Base-by-base conservation (phyloP, 1,140 invertebrate species). In the Zeugodacus cucurbitae region DNA sequence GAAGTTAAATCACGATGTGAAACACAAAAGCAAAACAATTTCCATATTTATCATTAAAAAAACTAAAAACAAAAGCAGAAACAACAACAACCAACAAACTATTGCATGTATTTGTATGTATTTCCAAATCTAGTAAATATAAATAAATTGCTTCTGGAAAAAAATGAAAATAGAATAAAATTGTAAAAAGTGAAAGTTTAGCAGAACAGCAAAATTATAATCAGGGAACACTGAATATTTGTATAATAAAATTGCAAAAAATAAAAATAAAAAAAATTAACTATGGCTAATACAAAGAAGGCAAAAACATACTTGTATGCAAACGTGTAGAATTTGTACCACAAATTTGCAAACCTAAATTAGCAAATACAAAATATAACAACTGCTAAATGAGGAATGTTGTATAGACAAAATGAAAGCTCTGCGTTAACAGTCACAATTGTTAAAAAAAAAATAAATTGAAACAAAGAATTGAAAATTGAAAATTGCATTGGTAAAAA, bases 181-280 rank as follows among this genome's bases (percentile, higher is more conserved):
- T 26, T 20, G 26, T 89, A 91, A 90, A 90, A 88, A 86, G 74
- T 58, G 89, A 29, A 29, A 44, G 44, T 89, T 82, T 37, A 44
- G 48, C 87, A 88, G 88, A 26, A 48, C 34, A 74, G 3, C 3
- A 74, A 74, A 74, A 37, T 37, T 37, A 34, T 22, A 14, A 74
- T 34, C 67, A 37, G 67, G 32, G 32, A 74, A 74, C 17, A 74
- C 17, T 41, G n/a, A 67, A 67, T 11, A 32, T 32, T 17, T 67
- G 64, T 67, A 64, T n/a, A n/a, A n/a, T n/a, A 64, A 64, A 64
- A 6, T 64, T 64, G 62, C 62, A 64, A 64, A 64, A 64, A 59
- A 59, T 59, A 22, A 5, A 67, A 29, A 34, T 6, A 37, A 32
- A 70, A 37, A 59, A 4, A 41, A 74, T 34, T 20, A 29, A 74